These are phyloP conservation scores for Polyommatus iphigenia DNA, from an alignment of 2,888 invertebrate genomes.

Conservation along the genomic window DNA sequence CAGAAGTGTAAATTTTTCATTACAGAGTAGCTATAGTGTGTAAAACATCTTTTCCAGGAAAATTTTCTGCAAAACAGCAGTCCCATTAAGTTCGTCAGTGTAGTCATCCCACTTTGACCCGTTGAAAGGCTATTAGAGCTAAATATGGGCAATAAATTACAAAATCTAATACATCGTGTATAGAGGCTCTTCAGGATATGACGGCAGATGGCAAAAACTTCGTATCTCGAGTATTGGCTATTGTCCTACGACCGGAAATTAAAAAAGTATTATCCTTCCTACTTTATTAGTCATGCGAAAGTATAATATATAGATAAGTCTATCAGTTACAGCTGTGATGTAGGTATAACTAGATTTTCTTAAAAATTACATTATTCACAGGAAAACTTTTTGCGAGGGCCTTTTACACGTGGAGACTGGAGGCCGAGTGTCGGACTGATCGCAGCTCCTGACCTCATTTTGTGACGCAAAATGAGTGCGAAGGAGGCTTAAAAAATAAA, in stretches of 20 bases:
- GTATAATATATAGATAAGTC: background rate
- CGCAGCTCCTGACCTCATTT: no score
- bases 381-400: no score
- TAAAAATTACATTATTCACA: no score
- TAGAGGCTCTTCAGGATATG: slow-evolving; percentile 11
- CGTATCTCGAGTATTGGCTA: slow-evolving; percentile 13
- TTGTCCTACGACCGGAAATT: slow-evolving; percentile 25
- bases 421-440: no score
- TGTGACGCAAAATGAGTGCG: no score
- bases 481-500: no score
- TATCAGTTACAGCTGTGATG: no score
- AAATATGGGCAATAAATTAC: slow-evolving; percentile 49
- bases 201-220: slow-evolving; percentile 25
- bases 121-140: slow-evolving; percentile 32
- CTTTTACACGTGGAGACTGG: no score
- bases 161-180: slow-evolving; percentile 8
- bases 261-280: slow-evolving; percentile 6
- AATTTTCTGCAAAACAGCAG: background rate
- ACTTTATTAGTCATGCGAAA: background rate
- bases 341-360: no score
- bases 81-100: slow-evolving; percentile 34
- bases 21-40: no score
- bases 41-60: no score
- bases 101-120: slow-evolving; percentile 26
- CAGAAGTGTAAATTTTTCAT: no score